Base-by-base conservation (phyloP, 2,888 invertebrate species). In the Dolichomitus sp. region DNA sequence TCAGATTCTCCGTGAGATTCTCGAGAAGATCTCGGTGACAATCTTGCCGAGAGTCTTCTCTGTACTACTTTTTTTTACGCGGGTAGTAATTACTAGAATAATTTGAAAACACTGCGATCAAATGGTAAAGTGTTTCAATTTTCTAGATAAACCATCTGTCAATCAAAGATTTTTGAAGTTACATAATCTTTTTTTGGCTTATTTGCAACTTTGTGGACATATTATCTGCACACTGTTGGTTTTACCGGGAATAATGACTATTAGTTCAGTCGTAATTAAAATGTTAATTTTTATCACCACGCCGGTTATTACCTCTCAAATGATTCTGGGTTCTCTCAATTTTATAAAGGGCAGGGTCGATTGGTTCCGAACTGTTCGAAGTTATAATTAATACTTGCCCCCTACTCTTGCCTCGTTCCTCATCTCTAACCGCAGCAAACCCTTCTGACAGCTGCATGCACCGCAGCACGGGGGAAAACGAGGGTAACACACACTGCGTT, bases 331-430 rank as follows among this genome's bases (percentile, higher is more conserved):
- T 33, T 40, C 40, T 42, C 30, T 54, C 30, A 19, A 11, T 17
- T 30, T 75, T 80, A 68, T 52, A 54, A 70, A 54, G 19, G 37
- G 23, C 57, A 45, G 30, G 33, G 9, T 33, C 57, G 42, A 74
- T 78, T 30, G 48, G 59, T 78, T 65, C 17, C 50, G 61, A 27
- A 48, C 50, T 17, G 48, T 57, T 65, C 61, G 27, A 82, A 75
- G 50, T 70, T 75, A 79, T 79, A 79, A 82, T 78, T 82, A 75
- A 82, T 72, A 74, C 61, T 75, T 61, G 37, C 54, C 27, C 19
- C 50, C 48, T 4, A 12, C 52, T 45, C 37, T 40, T 30, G 42
- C 23, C 45, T 40, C 14, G 37, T 68, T 70, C 45, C 68, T 17
- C 74, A 52, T 70, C 19, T 11, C n/a, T 52, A 50, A 74, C 42